These are phyloP conservation scores for Lepidurus couesii DNA, from an alignment of 1,140 invertebrate genomes.

Conservation along the genomic window DNA sequence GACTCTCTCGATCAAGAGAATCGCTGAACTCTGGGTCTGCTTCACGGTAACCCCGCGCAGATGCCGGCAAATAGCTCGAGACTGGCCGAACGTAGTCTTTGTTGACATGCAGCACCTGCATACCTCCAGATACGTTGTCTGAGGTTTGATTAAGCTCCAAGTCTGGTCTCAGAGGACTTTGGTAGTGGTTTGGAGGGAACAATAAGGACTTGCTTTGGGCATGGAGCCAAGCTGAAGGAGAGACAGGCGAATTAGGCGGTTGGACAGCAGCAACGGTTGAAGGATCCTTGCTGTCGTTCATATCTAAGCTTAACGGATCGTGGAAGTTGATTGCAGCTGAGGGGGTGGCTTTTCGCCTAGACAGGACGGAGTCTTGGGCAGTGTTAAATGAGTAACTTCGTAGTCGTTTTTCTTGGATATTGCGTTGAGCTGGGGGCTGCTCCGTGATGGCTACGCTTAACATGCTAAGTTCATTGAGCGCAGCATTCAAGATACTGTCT, in stretches of 20 bases:
- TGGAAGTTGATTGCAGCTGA: background rate
- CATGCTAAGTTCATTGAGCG: slow-evolving; percentile 29
- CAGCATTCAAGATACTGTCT: slow-evolving; percentile 22
- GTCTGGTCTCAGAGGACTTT: background rate
- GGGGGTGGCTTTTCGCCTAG: background rate
- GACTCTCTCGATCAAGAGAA: slow-evolving; percentile 26
- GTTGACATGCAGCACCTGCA: background rate
- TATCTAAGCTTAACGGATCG: slow-evolving; percentile 1
- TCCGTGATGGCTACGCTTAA: slow-evolving; percentile 25
- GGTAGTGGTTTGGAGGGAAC: background rate
- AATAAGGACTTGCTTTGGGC: background rate
- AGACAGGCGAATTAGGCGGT: slow-evolving; percentile 34
- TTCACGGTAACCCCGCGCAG: background rate
- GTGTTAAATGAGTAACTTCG: slow-evolving; percentile 27
- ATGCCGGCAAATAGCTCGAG: background rate
- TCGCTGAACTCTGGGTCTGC: slow-evolving; percentile 24
- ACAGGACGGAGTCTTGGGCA: slow-evolving; percentile 25
- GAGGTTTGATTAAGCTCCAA: background rate
- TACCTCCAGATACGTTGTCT: background rate
- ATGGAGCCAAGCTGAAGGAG: slow-evolving; percentile 24
- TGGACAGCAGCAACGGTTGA: slow-evolving; percentile 18
- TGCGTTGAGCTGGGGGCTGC: slow-evolving; percentile 2
- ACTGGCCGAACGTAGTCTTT: background rate
- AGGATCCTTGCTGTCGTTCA: background rate
- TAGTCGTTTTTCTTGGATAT: background rate